These are phyloP conservation scores for Ephydatia muelleri DNA, from an alignment of 37 sponge, comb jelly and placozoan species.

Conservation along the genomic window DNA sequence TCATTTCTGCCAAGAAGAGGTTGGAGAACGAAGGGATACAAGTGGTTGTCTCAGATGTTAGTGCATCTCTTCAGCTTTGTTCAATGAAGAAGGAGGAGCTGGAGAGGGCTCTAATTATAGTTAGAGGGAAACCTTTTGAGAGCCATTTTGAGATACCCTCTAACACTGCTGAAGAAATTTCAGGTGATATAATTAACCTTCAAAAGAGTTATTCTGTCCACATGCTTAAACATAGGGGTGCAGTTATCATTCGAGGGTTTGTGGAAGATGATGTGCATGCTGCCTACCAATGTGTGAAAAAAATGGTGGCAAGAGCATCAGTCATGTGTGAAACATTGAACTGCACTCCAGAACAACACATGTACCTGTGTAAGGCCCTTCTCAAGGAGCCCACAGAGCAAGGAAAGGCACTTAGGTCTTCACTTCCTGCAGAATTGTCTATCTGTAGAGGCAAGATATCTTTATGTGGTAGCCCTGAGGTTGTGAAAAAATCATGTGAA, in stretches of 20 bases:
- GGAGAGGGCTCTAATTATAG: conserved; percentile 4
- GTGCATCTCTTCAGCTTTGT: neutral
- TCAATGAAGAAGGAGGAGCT: neutral
- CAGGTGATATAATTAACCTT: neutral
- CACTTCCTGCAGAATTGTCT: neutral
- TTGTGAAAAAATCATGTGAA: neutral
- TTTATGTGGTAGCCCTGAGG: conserved; percentile 13
- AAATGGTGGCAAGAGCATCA: neutral
- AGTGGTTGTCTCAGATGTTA: neutral
- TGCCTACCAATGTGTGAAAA: neutral
- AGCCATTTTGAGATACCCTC: neutral
- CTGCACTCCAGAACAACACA: conserved; percentile 24
- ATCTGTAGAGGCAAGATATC: neutral
- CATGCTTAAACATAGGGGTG: neutral
- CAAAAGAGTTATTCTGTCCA: neutral
- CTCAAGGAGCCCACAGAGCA: neutral
- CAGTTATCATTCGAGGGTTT: conserved; percentile 3
- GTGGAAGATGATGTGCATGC: neutral
- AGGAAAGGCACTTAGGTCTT: neutral
- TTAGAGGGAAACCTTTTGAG: conserved; percentile 2
- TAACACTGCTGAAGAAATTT: neutral
- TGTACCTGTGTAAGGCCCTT: neutral
- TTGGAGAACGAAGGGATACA: neutral
- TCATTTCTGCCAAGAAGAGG: neutral
- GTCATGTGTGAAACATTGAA: neutral